A percentile compares a stretch with the other conserved stretches of the same genome.
Evolutionary conservation across 2,113 vertebrate genomes (phyloP).

Genomic region (Rattus rattus): DNA sequence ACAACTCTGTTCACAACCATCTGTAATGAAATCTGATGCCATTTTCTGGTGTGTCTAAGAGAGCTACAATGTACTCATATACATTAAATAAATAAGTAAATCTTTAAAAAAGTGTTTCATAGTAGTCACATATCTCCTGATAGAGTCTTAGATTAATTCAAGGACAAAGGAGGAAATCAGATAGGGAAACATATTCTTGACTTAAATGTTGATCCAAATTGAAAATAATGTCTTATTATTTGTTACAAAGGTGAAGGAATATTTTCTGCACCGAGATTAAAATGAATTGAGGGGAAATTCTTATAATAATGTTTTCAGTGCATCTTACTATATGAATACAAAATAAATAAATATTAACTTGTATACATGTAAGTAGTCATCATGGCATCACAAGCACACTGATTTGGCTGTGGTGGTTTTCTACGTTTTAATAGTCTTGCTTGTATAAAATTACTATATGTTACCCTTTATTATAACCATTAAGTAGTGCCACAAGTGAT

Average conservation of each 20-base stretch:
- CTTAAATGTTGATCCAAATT: not conserved
- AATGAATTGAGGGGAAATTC: not conserved
- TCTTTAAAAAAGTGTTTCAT: too few species aligned
- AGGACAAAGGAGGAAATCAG: not conserved
- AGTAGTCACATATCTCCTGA: not conserved
- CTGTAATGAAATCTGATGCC: too few species aligned
- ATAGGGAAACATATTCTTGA: not conserved
- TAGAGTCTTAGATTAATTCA: not conserved
- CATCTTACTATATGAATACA: not conserved
- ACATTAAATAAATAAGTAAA: too few species aligned
- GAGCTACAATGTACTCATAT: too few species aligned
- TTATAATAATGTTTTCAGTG: not conserved
- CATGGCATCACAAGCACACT: not conserved
- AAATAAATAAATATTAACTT: not conserved
- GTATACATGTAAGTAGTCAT: not conserved
- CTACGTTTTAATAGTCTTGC: not conserved
- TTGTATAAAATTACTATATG: slow-evolving; percentile 39
- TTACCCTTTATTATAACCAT: slow-evolving; percentile 46
- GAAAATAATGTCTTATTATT: not conserved
- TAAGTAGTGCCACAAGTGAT: slow-evolving; percentile 51
- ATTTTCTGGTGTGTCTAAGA: too few species aligned
- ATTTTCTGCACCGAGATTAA: not conserved
- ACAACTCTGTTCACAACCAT: too few species aligned
- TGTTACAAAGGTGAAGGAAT: not conserved
- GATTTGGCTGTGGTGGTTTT: not conserved